Conservation (phyloP, 2,113 vertebrate genomes). For the Rousettus leschenaultii region DNA sequence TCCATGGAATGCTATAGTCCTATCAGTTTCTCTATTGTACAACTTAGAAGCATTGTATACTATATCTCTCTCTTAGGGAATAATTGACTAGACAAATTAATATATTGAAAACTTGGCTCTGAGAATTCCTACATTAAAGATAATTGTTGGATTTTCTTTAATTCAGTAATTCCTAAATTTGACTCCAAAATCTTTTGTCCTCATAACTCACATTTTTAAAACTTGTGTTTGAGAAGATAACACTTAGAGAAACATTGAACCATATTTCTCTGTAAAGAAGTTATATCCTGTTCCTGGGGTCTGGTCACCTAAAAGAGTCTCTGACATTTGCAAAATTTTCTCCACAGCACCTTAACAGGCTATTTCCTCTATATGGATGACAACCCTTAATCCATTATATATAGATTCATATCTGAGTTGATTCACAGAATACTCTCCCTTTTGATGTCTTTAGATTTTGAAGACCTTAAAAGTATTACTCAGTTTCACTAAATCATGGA, state of each 20-base stretch:
- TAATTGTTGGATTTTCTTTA: not conserved
- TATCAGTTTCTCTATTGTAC: not conserved
- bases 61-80: not conserved
- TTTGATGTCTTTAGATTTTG: not conserved
- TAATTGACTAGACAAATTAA: not conserved
- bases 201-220: not conserved
- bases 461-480: not conserved
- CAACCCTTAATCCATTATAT: not conserved
- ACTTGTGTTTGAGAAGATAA: not conserved
- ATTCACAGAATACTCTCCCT: not conserved
- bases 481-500: not conserved
- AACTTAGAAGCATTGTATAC: not conserved
- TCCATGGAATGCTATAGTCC: not conserved
- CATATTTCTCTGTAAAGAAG: not conserved
- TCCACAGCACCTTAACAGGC: not conserved
- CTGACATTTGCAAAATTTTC: not conserved
- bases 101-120: not conserved
- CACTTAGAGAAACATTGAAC: not conserved
- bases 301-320: not conserved
- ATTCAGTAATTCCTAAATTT: not conserved
- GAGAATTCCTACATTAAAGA: not conserved
- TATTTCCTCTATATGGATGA: not conserved
- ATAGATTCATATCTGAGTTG: not conserved
- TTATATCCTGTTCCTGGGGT: not conserved
- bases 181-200: not conserved